phyloP scores from a whole-genome alignment of 2,113 vertebrate genomes.

The Hippolais icterina region DNA sequence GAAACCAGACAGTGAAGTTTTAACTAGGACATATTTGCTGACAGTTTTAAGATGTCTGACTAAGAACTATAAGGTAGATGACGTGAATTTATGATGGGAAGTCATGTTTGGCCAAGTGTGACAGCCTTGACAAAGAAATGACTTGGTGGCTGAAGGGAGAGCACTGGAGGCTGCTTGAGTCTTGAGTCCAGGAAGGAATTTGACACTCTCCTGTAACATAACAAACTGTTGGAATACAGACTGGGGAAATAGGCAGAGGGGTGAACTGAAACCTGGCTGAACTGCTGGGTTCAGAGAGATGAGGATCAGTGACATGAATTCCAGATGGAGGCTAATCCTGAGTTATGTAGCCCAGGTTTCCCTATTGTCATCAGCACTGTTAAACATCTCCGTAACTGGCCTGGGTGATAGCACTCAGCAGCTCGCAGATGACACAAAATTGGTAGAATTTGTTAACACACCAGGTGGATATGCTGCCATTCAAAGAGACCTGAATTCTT shows the following conservation, averaged over 20 bases:
- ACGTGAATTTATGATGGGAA: not conserved
- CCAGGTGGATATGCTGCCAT: not conserved
- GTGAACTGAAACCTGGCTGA: not conserved
- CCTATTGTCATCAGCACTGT: not conserved
- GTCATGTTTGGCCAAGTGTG: not conserved
- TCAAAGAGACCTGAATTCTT: not conserved
- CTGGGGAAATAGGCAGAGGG: not conserved
- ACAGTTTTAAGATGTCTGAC: not conserved
- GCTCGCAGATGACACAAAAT: not conserved
- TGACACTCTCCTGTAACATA: not conserved
- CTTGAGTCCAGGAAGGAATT: not conserved
- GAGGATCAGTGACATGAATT: not conserved
- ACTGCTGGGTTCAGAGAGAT: not conserved
- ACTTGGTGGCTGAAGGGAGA: not conserved
- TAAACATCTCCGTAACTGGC: not conserved
- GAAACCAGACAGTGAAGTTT: not conserved
- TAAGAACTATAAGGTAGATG: not conserved
- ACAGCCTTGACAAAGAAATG: not conserved
- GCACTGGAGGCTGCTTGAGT: not conserved
- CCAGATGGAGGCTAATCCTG: not conserved
- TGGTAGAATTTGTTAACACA: not conserved
- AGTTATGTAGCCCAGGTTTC: not conserved
- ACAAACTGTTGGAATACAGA: not conserved
- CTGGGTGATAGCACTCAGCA: not conserved
- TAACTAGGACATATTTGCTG: not conserved